These are phyloP conservation scores for Andrena cerasifolii DNA, from an alignment of 1,140 invertebrate genomes.

Conservation along the genomic window DNA sequence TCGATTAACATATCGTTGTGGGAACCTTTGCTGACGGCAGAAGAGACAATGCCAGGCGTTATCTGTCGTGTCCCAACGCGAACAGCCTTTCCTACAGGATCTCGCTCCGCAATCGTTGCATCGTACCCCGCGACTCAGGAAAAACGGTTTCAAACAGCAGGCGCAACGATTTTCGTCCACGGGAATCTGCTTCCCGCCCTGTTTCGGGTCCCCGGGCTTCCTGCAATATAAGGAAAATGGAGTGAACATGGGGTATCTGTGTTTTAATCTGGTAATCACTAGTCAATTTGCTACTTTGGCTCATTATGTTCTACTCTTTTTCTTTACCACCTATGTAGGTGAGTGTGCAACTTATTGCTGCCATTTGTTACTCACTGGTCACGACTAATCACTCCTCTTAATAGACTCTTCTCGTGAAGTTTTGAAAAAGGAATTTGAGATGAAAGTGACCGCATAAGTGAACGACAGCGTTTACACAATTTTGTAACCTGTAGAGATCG, in stretches of 20 bases:
- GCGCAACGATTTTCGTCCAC: slow-evolving; percentile 73
- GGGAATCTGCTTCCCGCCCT: slow-evolving; percentile 46
- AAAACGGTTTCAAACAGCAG: slow-evolving; percentile 77
- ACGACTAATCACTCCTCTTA: too few species aligned
- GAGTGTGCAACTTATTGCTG: slow-evolving; percentile 1
- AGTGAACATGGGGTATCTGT: too few species aligned
- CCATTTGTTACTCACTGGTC: not conserved
- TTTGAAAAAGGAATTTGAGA: too few species aligned
- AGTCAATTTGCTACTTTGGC: too few species aligned
- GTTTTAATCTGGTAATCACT: too few species aligned
- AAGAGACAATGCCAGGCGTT: slow-evolving; percentile 75
- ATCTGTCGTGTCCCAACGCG: slow-evolving; percentile 69
- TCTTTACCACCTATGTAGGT: too few species aligned
- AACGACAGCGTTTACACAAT: too few species aligned
- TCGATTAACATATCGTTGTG: not conserved
- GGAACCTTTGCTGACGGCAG: slow-evolving; percentile 76
- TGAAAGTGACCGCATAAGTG: too few species aligned
- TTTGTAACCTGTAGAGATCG: too few species aligned
- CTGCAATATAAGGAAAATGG: slow-evolving; percentile 51
- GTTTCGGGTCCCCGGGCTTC: slow-evolving; percentile 63
- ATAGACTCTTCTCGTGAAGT: too few species aligned
- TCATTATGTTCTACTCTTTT: not conserved
- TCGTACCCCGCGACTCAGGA: slow-evolving; percentile 66
- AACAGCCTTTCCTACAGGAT: slow-evolving; percentile 74
- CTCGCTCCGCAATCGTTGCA: slow-evolving; percentile 75